These are phyloP conservation scores for Trematomus loennbergii DNA, from an alignment of 2,113 vertebrate species.

Conservation along the genomic window DNA sequence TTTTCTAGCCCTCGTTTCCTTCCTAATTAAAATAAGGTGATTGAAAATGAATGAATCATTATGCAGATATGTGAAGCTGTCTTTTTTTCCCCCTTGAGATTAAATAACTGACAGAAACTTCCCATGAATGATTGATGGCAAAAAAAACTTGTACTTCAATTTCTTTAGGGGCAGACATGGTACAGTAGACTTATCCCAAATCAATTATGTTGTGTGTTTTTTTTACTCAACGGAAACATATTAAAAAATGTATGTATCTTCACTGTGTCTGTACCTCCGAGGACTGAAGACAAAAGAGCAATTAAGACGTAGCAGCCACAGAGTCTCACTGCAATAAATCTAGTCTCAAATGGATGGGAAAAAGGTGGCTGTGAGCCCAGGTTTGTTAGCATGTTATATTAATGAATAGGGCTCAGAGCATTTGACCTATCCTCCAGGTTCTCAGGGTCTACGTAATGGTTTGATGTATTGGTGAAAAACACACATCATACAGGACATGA, in stretches of 20 bases:
- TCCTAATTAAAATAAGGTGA: constrained; percentile 78
- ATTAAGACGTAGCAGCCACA: constrained; percentile 40
- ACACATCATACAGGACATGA: background rate
- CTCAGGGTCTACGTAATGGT: constrained; percentile 19
- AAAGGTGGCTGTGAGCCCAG: constrained; percentile 59
- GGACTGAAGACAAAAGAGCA: constrained; percentile 64
- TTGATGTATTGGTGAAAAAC: background rate
- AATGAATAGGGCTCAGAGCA: constrained; percentile 50
- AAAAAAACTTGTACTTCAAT: background rate
- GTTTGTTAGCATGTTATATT: constrained; percentile 66
- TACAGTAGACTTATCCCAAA: background rate
- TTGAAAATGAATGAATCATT: constrained; percentile 53
- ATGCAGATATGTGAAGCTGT: constrained; percentile 19
- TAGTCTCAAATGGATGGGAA: constrained; percentile 56
- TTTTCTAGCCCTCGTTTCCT: constrained; percentile 53
- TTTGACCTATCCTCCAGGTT: constrained; percentile 37
- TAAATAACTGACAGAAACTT: constrained; percentile 1
- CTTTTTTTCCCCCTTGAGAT: background rate
- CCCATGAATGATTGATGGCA: constrained; percentile 12
- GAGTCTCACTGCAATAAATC: constrained; percentile 68
- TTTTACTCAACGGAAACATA: background rate
- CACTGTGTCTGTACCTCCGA: constrained; percentile 34
- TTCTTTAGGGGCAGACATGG: background rate
- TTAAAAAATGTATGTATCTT: background rate
- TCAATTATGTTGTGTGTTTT: background rate